Conservation (phyloP, 2,888 invertebrate species). For the Eumerus sabulonum region DNA sequence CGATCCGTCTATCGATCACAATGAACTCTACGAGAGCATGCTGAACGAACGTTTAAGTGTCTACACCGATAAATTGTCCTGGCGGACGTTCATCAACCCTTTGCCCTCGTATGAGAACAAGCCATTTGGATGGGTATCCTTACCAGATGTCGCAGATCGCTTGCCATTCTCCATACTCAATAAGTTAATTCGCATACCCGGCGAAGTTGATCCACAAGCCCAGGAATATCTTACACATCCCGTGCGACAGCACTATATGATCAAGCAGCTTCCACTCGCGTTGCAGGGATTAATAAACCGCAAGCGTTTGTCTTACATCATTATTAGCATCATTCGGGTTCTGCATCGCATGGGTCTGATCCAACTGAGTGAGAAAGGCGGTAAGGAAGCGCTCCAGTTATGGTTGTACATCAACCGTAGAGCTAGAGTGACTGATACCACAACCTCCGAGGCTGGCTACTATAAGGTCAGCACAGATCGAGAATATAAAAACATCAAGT, state of each 20-base stretch:
- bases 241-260: slow-evolving; percentile 82
- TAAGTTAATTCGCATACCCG: slow-evolving; percentile 83
- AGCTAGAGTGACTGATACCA: slow-evolving; percentile 84
- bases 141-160: slow-evolving; percentile 85
- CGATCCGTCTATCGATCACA: slow-evolving; percentile 79
- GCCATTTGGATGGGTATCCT: slow-evolving; percentile 84
- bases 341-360: slow-evolving; percentile 85
- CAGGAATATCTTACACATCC: slow-evolving; percentile 83
- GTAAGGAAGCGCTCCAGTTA: slow-evolving; percentile 84
- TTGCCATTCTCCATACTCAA: slow-evolving; percentile 86
- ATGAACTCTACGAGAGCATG: slow-evolving; percentile 77
- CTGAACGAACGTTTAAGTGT: slow-evolving; percentile 69
- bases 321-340: slow-evolving; percentile 79
- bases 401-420: slow-evolving; percentile 85
- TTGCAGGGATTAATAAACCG: slow-evolving; percentile 73
- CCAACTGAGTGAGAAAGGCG: slow-evolving; percentile 83
- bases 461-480: slow-evolving; percentile 81
- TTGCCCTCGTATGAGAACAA: slow-evolving; percentile 82
- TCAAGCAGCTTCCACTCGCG: slow-evolving; percentile 81
- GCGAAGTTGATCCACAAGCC: slow-evolving; percentile 80
- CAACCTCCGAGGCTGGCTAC: slow-evolving; percentile 82
- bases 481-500: slow-evolving; percentile 81
- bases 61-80: slow-evolving; percentile 80
- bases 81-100: slow-evolving; percentile 87
- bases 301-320: slow-evolving; percentile 71